These are phyloP conservation scores for Magallana angulata DNA, from an alignment of 1,140 invertebrate species.

Conservation along the genomic window DNA sequence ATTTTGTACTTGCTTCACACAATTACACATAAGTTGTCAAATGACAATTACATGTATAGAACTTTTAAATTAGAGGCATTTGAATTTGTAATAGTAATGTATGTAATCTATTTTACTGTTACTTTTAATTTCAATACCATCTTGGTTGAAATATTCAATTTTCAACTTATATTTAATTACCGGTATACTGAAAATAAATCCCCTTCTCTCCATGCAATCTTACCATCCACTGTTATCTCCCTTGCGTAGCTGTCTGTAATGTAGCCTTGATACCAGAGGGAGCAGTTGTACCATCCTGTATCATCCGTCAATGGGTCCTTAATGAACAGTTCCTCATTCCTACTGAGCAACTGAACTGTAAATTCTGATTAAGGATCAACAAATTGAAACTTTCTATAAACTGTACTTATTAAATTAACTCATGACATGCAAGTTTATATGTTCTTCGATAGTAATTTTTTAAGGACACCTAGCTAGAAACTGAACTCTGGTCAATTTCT, in stretches of 20 bases:
- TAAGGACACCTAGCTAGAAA: no score
- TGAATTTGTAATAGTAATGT: no score
- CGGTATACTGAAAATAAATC: no score
- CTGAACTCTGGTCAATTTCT: neutral
- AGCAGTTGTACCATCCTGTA: slow-evolving; percentile 15
- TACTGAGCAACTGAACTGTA: neutral
- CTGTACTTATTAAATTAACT: neutral
- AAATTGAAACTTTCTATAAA: neutral
- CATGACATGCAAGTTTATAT: neutral
- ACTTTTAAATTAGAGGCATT: no score
- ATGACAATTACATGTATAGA: no score
- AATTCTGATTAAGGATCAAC: neutral
- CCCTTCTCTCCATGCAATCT: neutral
- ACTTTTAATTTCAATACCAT: no score
- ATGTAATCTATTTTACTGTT: no score
- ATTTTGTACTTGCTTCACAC: no score
- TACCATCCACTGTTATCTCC: slow-evolving; percentile 25
- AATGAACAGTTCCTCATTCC: neutral
- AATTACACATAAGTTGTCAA: no score
- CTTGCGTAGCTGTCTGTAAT: neutral
- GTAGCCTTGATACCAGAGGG: slow-evolving; percentile 10
- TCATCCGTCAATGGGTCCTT: neutral
- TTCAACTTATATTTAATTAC: no score
- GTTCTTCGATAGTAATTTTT: neutral
- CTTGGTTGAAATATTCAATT: no score